phyloP scores from a whole-genome alignment of 2,797 vertebrate genomes.

The Carapus acus region DNA sequence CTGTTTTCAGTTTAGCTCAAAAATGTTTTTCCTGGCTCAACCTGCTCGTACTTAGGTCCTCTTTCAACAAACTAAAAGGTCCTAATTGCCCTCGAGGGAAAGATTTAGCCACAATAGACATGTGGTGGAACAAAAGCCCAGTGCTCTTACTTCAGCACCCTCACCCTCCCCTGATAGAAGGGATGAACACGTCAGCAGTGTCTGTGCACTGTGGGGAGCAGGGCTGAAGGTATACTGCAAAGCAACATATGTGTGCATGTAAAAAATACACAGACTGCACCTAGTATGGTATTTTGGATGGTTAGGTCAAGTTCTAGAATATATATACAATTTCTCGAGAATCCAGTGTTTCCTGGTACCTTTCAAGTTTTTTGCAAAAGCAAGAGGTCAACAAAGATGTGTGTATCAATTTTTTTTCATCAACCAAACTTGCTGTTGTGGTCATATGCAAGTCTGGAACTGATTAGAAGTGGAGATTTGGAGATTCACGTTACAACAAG shows the following conservation, averaged over 20 bases:
- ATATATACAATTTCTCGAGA: constrained; percentile 71
- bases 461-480: constrained; percentile 53
- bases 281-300: constrained; percentile 56
- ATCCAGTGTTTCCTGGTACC: constrained; percentile 67
- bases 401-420: constrained; percentile 57
- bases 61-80: constrained; percentile 95
- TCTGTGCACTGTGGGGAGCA: constrained; percentile 64
- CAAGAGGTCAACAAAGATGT: constrained; percentile 54
- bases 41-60: constrained; percentile 88
- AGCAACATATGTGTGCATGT: constrained; percentile 64
- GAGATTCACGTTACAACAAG: constrained; percentile 44
- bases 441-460: constrained; percentile 49
- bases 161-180: constrained; percentile 73
- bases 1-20: constrained; percentile 91
- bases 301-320: constrained; percentile 63
- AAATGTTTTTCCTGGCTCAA: constrained; percentile 93
- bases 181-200: constrained; percentile 80
- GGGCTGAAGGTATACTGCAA: constrained; percentile 68
- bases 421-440: constrained; percentile 44
- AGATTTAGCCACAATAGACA: constrained; percentile 88
- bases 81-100: constrained; percentile 89
- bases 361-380: constrained; percentile 61
- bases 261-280: constrained; percentile 41
- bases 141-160: constrained; percentile 66
- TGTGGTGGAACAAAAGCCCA: constrained; percentile 91